A percentile compares a stretch with the other conserved stretches of the same genome.
phyloP scores from a whole-genome alignment of 2,888 invertebrate species.

The Carpatolechia fugitivella region DNA sequence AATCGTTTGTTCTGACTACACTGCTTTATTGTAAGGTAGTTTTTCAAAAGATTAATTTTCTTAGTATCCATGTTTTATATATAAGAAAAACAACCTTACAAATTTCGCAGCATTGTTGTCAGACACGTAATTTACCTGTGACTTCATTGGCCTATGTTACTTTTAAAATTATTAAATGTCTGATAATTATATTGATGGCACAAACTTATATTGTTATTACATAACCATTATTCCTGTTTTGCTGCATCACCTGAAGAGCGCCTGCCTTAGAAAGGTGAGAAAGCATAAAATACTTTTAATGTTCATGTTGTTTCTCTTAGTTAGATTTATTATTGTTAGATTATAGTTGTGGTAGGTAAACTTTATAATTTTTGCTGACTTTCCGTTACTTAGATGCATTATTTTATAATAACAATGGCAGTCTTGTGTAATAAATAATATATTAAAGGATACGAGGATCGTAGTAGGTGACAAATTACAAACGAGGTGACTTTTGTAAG shows the following conservation, averaged over 20 bases:
- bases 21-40: constrained; percentile 39
- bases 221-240: constrained; percentile 46
- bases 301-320: constrained; percentile 15
- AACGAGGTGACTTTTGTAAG: no score
- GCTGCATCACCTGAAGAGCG: constrained; percentile 57
- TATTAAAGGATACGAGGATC: no score
- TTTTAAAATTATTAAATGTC: neutral
- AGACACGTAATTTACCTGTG: constrained; percentile 30
- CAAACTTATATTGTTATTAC: constrained; percentile 39
- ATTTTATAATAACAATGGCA: no score
- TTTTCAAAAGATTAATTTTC: constrained; percentile 25
- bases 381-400: neutral
- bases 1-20: constrained; percentile 45
- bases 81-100: constrained; percentile 42
- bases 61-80: neutral
- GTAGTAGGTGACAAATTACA: no score
- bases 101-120: constrained; percentile 42
- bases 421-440: no score
- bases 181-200: constrained; percentile 53
- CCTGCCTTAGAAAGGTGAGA: constrained; percentile 51
- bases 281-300: constrained; percentile 8
- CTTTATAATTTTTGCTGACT: neutral
- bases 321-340: neutral
- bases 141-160: constrained; percentile 27
- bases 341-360: neutral